These are phyloP conservation scores for Hypena proboscidalis DNA, from an alignment of 2,888 invertebrate genomes.

Conservation along the genomic window DNA sequence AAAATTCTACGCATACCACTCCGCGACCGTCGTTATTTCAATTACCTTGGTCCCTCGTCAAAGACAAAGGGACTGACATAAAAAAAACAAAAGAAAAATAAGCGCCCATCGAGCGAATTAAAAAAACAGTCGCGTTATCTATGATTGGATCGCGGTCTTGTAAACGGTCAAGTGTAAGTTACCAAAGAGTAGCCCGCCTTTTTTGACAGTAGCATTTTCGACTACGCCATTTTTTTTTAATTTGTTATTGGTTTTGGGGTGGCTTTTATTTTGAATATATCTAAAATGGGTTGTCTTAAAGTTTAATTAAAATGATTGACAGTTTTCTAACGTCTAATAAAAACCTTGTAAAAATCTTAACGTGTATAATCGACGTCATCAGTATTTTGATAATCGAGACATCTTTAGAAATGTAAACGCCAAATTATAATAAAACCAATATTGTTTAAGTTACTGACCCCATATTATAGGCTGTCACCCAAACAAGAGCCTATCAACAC, in stretches of 20 bases:
- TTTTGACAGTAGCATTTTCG: slow-evolving; percentile 76
- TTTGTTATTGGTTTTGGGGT: slow-evolving; percentile 44
- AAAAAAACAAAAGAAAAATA: slow-evolving; percentile 60
- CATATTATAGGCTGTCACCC: slow-evolving; percentile 32
- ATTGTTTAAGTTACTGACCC: slow-evolving; percentile 16
- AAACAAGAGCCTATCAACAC: slow-evolving; percentile 42
- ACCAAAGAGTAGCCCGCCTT: slow-evolving; percentile 68
- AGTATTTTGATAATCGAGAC: too few relatives aligned
- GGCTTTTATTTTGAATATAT: slow-evolving; percentile 29
- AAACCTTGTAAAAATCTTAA: too few relatives aligned
- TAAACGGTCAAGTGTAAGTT: slow-evolving; percentile 80
- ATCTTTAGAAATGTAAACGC: too few relatives aligned
- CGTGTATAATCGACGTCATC: too few relatives aligned
- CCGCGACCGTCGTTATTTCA: slow-evolving; percentile 81
- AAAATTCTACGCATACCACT: slow-evolving; percentile 79
- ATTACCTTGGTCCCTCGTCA: slow-evolving; percentile 82
- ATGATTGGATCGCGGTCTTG: slow-evolving; percentile 84
- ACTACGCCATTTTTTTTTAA: slow-evolving; percentile 32
- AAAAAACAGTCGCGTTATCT: slow-evolving; percentile 76
- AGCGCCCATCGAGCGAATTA: slow-evolving; percentile 56
- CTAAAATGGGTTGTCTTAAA: slow-evolving; percentile 11
- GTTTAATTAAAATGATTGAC: slow-evolving; percentile 23
- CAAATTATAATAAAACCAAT: slow-evolving; percentile 4
- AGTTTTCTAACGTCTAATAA: slow-evolving; percentile 6
- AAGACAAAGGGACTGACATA: slow-evolving; percentile 83